Evolutionary conservation across 2,888 invertebrate species (phyloP), one percentile per base, ranked within the genome.

Genomic region (Sarcophaga subvicina): DNA sequence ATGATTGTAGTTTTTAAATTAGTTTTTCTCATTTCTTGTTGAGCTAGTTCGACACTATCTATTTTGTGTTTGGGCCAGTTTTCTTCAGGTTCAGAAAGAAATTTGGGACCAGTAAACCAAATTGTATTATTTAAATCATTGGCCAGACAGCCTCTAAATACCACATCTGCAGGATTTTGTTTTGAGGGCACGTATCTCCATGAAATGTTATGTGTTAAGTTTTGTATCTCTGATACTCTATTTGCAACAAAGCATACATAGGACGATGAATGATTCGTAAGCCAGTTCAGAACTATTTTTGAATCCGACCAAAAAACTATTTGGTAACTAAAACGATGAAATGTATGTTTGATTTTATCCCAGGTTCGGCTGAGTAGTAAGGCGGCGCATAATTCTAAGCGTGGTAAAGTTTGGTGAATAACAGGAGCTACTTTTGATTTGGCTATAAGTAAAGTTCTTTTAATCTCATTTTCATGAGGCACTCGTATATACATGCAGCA

Each of bases 241-340:
- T 60, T 60, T n/a, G 60, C 60, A 17, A 60, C 60, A 10, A 60
- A 60, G 60, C 60, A 60, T n/a, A 60, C 60, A 10, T 60, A 60
- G 2, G 60, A 60, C 14, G 60, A 60, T 2, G 60, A 60, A 60
- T 60, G 60, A 60, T 17, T 45, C 25, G 49, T 54, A 11, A 71
- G 59, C 71, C 71, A 71, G 17, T 71, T 49, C 2, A 71, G 22
- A 4, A 71, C 70, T 14, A 79, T 79, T 64, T 79, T 54, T 11
- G 87, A 88, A 63, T 88, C 86, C 4, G 83, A 86, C 84, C 85
- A 88, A 27, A 88, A 84, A 14, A 45, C 75, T 11, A 78, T 17
- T 12, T 59, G 3, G 25, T 63, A 27, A 60, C 22, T 17, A 37
- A 37, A 80, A 17, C n/a, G 6, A n/a, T 71, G 37, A 47, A 73